Conservation (phyloP, 2,797 vertebrate species). For the Taeniopygia guttata region DNA sequence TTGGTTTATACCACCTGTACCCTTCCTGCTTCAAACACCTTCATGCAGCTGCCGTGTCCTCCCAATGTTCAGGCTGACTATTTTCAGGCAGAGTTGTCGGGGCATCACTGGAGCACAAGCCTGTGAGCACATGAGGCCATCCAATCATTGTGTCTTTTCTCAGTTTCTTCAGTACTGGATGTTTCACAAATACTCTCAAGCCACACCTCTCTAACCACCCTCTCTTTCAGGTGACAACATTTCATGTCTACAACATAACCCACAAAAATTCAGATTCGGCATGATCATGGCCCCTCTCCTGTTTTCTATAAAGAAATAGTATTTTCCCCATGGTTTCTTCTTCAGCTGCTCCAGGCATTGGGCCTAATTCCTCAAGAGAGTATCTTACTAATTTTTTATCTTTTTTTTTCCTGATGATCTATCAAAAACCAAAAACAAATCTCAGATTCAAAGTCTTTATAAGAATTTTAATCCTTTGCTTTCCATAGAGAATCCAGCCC, state of each 20-base stretch:
- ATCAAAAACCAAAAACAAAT: neutral
- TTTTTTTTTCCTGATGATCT: neutral
- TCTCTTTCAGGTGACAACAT: neutral
- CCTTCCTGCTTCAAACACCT: neutral
- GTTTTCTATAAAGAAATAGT: neutral
- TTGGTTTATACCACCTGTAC: neutral
- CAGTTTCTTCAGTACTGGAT: neutral
- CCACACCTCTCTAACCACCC: neutral
- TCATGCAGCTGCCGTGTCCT: neutral
- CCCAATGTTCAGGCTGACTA: fast-evolving
- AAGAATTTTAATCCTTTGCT: neutral
- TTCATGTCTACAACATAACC: neutral
- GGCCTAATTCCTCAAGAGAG: neutral
- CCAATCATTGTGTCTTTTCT: neutral
- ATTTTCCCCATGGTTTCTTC: neutral
- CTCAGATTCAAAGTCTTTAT: neutral
- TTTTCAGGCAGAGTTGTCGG: fast-evolving
- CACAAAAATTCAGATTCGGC: neutral
- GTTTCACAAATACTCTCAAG: neutral
- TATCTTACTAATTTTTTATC: neutral
- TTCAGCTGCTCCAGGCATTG: neutral
- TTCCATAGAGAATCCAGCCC: neutral
- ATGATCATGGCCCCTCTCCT: neutral
- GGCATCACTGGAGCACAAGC: neutral
- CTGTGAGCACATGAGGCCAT: neutral